Evolutionary conservation across 2,113 vertebrate species (phyloP).

Genomic region (Rissa tridactyla): DNA sequence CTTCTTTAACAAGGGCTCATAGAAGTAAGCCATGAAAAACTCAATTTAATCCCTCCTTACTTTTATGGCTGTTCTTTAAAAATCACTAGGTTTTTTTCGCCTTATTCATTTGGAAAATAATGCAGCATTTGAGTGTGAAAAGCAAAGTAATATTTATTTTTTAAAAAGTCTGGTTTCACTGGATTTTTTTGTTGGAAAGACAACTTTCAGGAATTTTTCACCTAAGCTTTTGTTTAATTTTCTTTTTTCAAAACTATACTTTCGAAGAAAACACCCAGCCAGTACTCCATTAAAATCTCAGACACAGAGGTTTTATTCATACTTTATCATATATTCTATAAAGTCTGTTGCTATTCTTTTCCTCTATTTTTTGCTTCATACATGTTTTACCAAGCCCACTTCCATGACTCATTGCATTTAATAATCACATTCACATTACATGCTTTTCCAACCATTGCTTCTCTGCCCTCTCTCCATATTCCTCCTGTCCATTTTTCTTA

Average conservation of each 20-base stretch:
- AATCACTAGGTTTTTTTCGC: fast-evolving
- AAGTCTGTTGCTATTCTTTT: neutral
- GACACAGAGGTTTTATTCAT: neutral
- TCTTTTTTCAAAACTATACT: neutral
- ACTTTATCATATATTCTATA: neutral
- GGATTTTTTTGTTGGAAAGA: neutral
- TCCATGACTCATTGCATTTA: neutral
- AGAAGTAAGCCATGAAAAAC: neutral
- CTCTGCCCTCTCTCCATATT: constrained; percentile 20
- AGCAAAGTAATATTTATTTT: neutral
- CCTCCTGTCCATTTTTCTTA: constrained; percentile 57
- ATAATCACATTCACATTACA: constrained; percentile 47
- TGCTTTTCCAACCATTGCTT: neutral
- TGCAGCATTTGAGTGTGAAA: neutral
- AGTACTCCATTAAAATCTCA: neutral
- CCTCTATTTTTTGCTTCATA: constrained; percentile 34
- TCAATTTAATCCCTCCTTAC: neutral
- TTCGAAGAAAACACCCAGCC: neutral
- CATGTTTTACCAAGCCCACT: constrained; percentile 31
- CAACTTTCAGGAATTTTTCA: neutral
- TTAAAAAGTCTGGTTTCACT: neutral
- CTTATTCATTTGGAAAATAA: neutral
- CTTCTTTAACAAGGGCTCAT: neutral
- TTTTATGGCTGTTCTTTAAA: neutral
- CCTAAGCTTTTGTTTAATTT: neutral